A percentile compares a stretch with the other conserved stretches of the same genome.
Conservation (phyloP, 2,888 invertebrate species). For the Mactromeris polynyma region DNA sequence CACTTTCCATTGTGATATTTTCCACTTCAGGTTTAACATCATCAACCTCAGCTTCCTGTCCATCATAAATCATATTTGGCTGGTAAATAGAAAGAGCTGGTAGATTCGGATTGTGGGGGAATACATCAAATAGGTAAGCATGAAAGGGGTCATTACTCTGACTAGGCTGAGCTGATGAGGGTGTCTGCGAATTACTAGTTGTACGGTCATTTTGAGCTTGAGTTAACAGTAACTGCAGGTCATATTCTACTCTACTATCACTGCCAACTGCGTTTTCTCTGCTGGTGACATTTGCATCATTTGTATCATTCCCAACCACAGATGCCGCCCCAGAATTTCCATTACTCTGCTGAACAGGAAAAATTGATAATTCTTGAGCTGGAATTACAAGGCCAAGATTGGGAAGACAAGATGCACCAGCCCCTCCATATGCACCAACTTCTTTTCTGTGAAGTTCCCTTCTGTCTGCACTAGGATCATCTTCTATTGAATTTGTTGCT, state of each 20-base stretch:
- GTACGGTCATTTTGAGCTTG: neutral
- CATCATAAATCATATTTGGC: constrained; percentile 1
- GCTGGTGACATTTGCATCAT: neutral
- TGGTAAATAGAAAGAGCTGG: neutral
- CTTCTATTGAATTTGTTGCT: constrained; percentile 36
- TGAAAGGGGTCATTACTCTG: neutral
- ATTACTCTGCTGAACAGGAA: neutral
- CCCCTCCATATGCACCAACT: neutral
- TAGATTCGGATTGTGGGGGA: neutral
- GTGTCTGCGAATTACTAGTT: neutral
- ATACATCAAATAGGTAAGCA: neutral
- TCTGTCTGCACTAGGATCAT: constrained; percentile 19
- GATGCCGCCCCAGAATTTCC: neutral
- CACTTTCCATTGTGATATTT: neutral
- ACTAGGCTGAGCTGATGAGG: neutral
- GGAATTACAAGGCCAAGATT: neutral
- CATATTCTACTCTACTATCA: neutral
- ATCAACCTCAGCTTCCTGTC: neutral
- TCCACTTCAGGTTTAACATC: neutral
- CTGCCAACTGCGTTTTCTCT: neutral
- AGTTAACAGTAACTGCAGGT: neutral
- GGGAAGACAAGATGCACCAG: neutral
- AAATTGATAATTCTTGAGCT: neutral
- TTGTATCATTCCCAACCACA: neutral
- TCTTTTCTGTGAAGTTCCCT: neutral